These are phyloP conservation scores for Fulmarus glacialis DNA, from an alignment of 2,113 vertebrate genomes.

Conservation along the genomic window DNA sequence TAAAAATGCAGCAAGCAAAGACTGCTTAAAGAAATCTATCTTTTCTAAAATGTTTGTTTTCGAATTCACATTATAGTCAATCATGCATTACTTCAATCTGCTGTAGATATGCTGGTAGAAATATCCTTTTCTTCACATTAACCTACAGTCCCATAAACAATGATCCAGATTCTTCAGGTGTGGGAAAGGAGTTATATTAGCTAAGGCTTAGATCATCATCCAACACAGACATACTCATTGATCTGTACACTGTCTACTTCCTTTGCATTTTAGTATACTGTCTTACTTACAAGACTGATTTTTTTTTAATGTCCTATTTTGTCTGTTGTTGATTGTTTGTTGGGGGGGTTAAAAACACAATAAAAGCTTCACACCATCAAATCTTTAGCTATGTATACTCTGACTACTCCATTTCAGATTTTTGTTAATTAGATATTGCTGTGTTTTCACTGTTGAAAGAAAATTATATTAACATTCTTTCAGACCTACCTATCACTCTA, in stretches of 20 bases:
- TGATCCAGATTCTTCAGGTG: not conserved
- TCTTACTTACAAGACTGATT: not conserved
- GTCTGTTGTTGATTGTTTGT: not conserved
- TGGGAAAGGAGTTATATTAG: not conserved
- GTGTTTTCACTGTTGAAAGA: not conserved
- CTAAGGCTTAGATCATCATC: not conserved
- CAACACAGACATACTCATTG: not conserved
- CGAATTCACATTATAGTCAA: conserved; percentile 3
- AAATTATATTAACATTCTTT: not conserved
- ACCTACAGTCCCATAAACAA: not conserved
- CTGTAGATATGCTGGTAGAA: not conserved
- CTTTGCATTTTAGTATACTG: not conserved
- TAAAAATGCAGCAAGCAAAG: conserved; percentile 4
- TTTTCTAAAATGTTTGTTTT: conserved; percentile 21
- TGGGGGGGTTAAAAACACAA: not conserved
- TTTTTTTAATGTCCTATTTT: not conserved
- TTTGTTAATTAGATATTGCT: not conserved
- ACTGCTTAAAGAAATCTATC: not conserved
- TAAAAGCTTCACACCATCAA: not conserved
- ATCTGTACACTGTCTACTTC: not conserved
- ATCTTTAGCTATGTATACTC: not conserved
- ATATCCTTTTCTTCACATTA: not conserved
- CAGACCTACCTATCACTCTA: not conserved
- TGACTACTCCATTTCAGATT: not conserved
- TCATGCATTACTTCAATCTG: not conserved